These are phyloP conservation scores for Rostratula benghalensis DNA, from an alignment of 2,113 vertebrate species.

Conservation along the genomic window DNA sequence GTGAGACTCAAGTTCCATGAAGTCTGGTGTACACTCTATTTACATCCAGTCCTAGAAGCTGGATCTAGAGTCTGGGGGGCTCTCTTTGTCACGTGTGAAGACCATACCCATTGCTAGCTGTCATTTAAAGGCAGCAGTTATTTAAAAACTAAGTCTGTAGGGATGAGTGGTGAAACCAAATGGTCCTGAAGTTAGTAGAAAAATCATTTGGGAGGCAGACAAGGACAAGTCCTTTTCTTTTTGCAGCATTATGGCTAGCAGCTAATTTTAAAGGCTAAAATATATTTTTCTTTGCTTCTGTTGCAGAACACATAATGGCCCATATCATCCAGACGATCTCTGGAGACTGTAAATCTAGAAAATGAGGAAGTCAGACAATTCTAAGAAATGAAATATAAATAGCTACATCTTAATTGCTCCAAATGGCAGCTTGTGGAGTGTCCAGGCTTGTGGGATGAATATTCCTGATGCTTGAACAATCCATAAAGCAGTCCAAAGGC, in stretches of 20 bases:
- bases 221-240: background rate
- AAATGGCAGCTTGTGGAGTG: background rate
- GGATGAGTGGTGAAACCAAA: background rate
- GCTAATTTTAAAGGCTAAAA: background rate
- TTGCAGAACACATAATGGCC: background rate
- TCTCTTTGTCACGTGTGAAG: background rate
- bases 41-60: background rate
- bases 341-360: slow-evolving; percentile 30
- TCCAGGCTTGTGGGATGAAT: background rate
- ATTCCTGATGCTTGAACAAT: background rate
- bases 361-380: slow-evolving; percentile 8
- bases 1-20: background rate
- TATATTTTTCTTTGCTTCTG: background rate
- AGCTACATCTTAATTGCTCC: slow-evolving; percentile 26
- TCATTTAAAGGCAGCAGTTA: background rate
- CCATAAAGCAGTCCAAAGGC: background rate
- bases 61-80: background rate
- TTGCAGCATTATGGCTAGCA: background rate
- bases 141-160: background rate
- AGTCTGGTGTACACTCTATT: background rate
- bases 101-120: background rate
- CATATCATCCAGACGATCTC: background rate
- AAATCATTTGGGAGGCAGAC: background rate
- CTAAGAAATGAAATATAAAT: slow-evolving; percentile 1
- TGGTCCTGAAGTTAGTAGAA: background rate